These are phyloP conservation scores for Gyrodactylus bullatarudis DNA, from an alignment of 1,140 invertebrate species.

Conservation along the genomic window DNA sequence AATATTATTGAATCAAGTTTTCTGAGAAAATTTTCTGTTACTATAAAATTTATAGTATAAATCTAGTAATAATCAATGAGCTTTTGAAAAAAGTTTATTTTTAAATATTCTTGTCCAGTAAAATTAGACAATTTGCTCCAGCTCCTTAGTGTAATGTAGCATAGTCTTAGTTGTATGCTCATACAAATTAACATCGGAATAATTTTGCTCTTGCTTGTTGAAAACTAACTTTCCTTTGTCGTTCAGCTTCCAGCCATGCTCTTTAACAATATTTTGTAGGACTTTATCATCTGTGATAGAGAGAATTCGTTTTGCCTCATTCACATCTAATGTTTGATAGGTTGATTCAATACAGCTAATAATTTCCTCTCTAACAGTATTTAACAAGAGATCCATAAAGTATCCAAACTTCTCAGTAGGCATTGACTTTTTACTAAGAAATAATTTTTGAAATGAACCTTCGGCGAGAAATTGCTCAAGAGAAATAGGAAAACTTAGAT, in stretches of 20 bases:
- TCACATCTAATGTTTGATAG: conserved; percentile 51
- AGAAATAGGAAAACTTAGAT: conserved; percentile 65
- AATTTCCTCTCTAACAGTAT: conserved; percentile 81
- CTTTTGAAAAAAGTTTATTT: no score
- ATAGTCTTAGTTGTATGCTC: neutral
- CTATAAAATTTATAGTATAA: no score
- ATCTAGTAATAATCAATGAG: no score
- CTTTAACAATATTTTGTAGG: neutral
- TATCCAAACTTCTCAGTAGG: conserved; percentile 71
- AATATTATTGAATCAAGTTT: no score
- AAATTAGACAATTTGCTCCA: neutral
- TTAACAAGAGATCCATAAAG: conserved; percentile 76
- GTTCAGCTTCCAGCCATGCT: neutral
- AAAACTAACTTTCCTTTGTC: neutral
- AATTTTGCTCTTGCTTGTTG: neutral
- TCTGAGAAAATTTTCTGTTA: no score
- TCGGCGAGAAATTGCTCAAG: conserved; percentile 96
- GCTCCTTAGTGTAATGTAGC: neutral
- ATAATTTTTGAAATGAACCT: conserved; percentile 87
- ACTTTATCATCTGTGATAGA: conserved; percentile 27
- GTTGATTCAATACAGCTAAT: conserved; percentile 77
- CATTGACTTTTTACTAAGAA: conserved; percentile 58
- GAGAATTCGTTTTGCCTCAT: conserved; percentile 53
- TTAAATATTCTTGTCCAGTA: no score
- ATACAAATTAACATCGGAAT: neutral